phyloP scores from a whole-genome alignment of 2,888 invertebrate species.

The Machimus rusticus region DNA sequence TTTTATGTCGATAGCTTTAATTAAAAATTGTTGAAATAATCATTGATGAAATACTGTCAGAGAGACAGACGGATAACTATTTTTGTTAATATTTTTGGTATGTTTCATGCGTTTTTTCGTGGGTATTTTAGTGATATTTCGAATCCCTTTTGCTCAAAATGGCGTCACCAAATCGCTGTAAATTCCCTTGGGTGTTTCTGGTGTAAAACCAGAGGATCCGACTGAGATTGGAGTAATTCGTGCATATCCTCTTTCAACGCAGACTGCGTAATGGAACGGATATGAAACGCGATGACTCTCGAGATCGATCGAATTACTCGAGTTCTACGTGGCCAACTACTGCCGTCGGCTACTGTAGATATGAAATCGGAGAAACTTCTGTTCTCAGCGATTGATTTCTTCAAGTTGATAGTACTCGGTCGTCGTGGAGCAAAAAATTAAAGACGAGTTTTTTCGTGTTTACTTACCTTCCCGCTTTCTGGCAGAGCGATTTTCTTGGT shows the following conservation, averaged over 20 bases:
- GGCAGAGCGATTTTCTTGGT: neutral
- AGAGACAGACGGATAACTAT: no score
- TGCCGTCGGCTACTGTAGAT: neutral
- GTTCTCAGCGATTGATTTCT: neutral
- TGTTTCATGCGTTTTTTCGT: no score
- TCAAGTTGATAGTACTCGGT: neutral
- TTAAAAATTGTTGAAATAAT: no score
- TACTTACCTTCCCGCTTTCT: neutral
- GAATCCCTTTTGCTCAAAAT: neutral
- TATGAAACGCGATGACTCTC: neutral
- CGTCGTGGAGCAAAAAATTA: neutral
- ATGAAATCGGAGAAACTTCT: neutral
- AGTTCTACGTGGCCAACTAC: neutral
- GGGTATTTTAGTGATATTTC: no score
- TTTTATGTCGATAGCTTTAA: no score
- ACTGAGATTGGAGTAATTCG: neutral
- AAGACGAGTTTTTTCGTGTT: neutral
- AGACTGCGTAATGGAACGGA: neutral
- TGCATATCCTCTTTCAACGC: neutral
- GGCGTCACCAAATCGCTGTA: neutral
- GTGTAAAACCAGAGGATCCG: neutral
- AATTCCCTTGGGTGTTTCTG: neutral
- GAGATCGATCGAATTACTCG: neutral
- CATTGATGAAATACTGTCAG: no score
- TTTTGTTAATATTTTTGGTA: no score